These are phyloP conservation scores for Gambusia yucatana DNA, from an alignment of 2,797 vertebrate species.

Conservation along the genomic window DNA sequence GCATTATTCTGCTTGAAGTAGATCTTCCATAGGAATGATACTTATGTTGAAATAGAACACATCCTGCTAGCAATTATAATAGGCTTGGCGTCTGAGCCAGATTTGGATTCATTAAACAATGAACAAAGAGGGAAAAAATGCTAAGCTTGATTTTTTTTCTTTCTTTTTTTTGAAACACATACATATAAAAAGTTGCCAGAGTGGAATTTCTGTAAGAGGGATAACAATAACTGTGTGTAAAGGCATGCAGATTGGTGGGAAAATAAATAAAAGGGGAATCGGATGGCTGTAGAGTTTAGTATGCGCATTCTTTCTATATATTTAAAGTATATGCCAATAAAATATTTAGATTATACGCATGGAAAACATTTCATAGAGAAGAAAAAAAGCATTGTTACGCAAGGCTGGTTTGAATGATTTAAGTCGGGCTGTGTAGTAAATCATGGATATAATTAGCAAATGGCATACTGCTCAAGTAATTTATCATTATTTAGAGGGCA, in stretches of 20 bases:
- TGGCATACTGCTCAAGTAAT: conserved; percentile 99
- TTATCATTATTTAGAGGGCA: conserved; percentile 99
- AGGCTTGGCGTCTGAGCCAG: conserved; percentile 81
- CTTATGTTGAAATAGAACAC: conserved; percentile 81
- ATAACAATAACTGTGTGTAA: conserved; percentile 73
- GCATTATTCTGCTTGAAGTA: conserved; percentile 76
- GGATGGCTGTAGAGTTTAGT: conserved; percentile 79
- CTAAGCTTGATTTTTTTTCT: conserved; percentile 72
- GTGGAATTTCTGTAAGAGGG: conserved; percentile 75
- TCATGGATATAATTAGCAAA: conserved; percentile 99
- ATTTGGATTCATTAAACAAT: conserved; percentile 87
- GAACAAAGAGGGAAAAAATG: conserved; percentile 78
- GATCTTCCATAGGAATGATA: conserved; percentile 78
- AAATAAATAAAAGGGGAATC: conserved; percentile 79
- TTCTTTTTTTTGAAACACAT: conserved; percentile 55
- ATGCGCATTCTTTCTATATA: conserved; percentile 66
- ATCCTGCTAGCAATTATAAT: conserved; percentile 85
- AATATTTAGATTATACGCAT: conserved; percentile 99
- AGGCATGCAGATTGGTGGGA: conserved; percentile 50
- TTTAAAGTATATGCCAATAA: conserved; percentile 80
- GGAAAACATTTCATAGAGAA: conserved; percentile 97
- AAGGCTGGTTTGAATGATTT: conserved; percentile 99
- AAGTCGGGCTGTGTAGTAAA: conserved; percentile 99
- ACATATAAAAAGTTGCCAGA: conserved; percentile 78
- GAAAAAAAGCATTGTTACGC: conserved; percentile 99